Evolutionary conservation across 2,888 invertebrate species (phyloP), one percentile per base, ranked within the genome.

Genomic region (Acleris holmiana): DNA sequence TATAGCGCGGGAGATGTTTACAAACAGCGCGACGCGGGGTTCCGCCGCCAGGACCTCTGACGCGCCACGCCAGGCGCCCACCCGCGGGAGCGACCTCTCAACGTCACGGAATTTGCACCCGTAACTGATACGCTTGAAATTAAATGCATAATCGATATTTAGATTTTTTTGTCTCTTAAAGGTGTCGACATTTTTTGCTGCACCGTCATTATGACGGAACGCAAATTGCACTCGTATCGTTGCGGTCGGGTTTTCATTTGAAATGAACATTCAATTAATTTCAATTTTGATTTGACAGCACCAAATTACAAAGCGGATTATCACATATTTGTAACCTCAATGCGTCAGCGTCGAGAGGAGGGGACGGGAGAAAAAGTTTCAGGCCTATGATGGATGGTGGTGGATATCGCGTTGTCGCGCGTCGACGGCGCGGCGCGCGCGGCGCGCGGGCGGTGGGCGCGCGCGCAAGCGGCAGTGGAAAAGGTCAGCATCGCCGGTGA

Each of bases 141-240:
- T 83, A 86, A 84, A 64, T 59, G 58, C 58, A 85, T 85, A 86
- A 88, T 85, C 81, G 84, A 83, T 81, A 80, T 80, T 82, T 78
- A 74, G 77, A 83, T 86, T 77, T 82, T n/a, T 73, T 71, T 72
- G 78, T 75, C 71, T 71, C 69, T 60, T 71, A 65, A 68, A 84
- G 82, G 84, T 85, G 86, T 86, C 83, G 85, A 80, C 73, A 72
- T 78, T 87, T 89, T 90, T 88, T 89, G 84, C 82, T 78, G 85
- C 85, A 76, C 76, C 74, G 84, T 88, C 88, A 88, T 86, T 79
- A 88, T 86, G 89, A 88, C 82, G 77, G 82, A 73, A 77, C 80
- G 72, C 81, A 83, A 86, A 80, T 86, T 85, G 87, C 85, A 86
- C 75, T 73, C 73, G 73, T 82, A 82, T 78, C 79, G 78, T 69